phyloP scores from a whole-genome alignment of 2,888 invertebrate genomes.

The Cerceris rybyensis region DNA sequence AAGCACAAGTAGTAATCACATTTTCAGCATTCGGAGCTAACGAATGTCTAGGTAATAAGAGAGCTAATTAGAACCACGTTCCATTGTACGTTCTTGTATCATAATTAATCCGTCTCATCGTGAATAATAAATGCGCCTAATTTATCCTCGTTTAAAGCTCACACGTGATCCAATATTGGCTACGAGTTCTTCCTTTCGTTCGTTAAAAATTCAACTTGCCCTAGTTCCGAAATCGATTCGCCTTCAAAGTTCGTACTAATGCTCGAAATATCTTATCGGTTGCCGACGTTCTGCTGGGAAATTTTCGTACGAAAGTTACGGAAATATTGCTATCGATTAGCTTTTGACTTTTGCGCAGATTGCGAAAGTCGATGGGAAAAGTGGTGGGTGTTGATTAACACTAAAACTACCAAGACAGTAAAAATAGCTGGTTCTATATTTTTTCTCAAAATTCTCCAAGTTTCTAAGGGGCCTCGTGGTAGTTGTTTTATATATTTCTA shows the following conservation, averaged over 20 bases:
- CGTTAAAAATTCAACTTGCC: conserved; percentile 48
- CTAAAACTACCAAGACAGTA: too few relatives aligned
- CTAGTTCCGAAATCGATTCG: conserved; percentile 51
- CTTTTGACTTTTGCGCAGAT: background rate
- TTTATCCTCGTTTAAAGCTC: conserved; percentile 3
- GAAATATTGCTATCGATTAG: background rate
- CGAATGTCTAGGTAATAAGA: conserved; percentile 10
- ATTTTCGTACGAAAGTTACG: conserved; percentile 10
- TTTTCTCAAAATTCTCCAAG: too few relatives aligned
- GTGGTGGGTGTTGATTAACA: too few relatives aligned
- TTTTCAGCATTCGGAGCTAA: background rate
- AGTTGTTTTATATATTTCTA: too few relatives aligned
- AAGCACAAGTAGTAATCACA: conserved; percentile 7
- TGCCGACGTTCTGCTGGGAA: conserved; percentile 16
- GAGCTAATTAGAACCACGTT: conserved; percentile 27
- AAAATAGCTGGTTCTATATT: too few relatives aligned
- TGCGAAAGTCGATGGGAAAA: too few relatives aligned
- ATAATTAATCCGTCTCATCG: conserved; percentile 30
- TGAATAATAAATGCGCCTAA: conserved; percentile 13
- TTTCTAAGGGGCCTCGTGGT: too few relatives aligned
- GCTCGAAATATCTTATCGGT: conserved; percentile 31
- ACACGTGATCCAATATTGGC: background rate
- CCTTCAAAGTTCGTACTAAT: conserved; percentile 18
- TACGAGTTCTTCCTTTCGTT: conserved; percentile 5
- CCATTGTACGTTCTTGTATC: conserved; percentile 2